A percentile compares a stretch with the other conserved stretches of the same genome.
Conservation (phyloP, 1,140 invertebrate species). For the Campoletis sonorensis region DNA sequence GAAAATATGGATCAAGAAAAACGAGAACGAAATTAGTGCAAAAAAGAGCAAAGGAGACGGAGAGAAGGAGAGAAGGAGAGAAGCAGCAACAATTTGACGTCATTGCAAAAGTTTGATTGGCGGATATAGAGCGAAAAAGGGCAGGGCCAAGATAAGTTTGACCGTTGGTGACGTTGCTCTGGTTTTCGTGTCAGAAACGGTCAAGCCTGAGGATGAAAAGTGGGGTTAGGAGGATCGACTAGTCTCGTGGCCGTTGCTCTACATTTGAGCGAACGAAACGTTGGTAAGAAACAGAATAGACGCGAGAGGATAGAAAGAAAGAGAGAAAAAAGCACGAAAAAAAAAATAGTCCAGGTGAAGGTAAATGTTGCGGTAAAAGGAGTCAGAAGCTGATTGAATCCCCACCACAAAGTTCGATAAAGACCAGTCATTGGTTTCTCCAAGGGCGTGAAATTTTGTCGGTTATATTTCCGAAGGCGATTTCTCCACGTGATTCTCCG, state of each 20-base stretch:
- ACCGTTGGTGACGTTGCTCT: slow-evolving; percentile 44
- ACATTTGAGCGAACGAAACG: slow-evolving; percentile 27
- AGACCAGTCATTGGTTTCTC: slow-evolving; percentile 11
- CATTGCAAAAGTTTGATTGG: slow-evolving; percentile 19
- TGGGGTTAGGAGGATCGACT: slow-evolving; percentile 5
- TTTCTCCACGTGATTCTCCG: slow-evolving; percentile 8
- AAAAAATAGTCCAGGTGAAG: slow-evolving; percentile 41
- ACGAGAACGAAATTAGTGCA: neutral
- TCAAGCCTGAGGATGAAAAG: neutral
- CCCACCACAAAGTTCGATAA: neutral
- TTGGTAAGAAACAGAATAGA: neutral
- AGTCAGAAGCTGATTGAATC: slow-evolving; percentile 8
- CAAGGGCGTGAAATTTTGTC: slow-evolving; percentile 26
- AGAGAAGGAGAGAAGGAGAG: neutral
- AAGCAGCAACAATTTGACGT: neutral
- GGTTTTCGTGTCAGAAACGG: slow-evolving; percentile 23
- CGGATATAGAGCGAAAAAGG: slow-evolving; percentile 26
- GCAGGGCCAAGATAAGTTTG: slow-evolving; percentile 29
- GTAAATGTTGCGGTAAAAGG: neutral
- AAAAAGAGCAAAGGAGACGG: neutral
- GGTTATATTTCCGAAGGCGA: neutral
- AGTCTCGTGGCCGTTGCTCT: slow-evolving; percentile 28
- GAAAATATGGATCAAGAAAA: slow-evolving; percentile 23
- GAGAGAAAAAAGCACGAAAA: neutral
- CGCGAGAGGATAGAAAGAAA: no score